Evolutionary conservation across 2,113 vertebrate genomes (phyloP).

Genomic region (Synchiropus splendidus): DNA sequence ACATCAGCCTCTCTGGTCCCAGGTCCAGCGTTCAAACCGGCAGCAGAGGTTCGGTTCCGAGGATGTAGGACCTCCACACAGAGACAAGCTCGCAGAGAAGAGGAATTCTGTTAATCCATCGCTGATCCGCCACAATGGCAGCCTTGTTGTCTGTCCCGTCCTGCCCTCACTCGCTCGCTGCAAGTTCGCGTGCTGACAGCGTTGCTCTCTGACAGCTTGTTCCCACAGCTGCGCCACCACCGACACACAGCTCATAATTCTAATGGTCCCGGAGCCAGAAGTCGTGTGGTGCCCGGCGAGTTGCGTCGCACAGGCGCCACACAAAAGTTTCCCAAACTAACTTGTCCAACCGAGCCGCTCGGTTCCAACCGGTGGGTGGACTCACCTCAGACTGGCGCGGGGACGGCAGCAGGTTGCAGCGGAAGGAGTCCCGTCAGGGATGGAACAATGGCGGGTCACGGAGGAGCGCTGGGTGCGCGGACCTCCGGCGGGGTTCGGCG

Average conservation of each 20-base stretch:
- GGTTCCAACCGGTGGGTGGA: constrained; percentile 9
- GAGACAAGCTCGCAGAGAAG: constrained; percentile 52
- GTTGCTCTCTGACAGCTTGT: constrained; percentile 3
- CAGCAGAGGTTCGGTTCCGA: constrained; percentile 6
- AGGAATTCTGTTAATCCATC: constrained; percentile 72
- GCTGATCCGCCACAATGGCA: constrained; percentile 71
- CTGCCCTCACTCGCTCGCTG: constrained; percentile 55
- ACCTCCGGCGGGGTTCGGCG: no score
- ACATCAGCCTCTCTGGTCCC: no score
- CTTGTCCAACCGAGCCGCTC: no score
- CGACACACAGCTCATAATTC: no score
- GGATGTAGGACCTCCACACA: constrained; percentile 8
- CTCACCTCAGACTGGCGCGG: constrained; percentile 47
- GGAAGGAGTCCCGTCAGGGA: constrained; percentile 11
- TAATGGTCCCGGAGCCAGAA: no score
- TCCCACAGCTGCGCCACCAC: no score
- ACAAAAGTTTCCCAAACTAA: no score
- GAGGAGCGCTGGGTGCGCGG: no score
- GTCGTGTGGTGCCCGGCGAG: no score
- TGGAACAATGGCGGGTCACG: not conserved
- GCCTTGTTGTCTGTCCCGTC: constrained; percentile 72
- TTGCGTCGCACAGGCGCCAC: no score
- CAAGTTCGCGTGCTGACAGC: constrained; percentile 43
- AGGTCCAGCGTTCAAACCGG: no score
- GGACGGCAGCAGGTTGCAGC: no score